These are phyloP conservation scores for Trachelus troglodyta DNA, from an alignment of 2,888 invertebrate species.

Conservation along the genomic window DNA sequence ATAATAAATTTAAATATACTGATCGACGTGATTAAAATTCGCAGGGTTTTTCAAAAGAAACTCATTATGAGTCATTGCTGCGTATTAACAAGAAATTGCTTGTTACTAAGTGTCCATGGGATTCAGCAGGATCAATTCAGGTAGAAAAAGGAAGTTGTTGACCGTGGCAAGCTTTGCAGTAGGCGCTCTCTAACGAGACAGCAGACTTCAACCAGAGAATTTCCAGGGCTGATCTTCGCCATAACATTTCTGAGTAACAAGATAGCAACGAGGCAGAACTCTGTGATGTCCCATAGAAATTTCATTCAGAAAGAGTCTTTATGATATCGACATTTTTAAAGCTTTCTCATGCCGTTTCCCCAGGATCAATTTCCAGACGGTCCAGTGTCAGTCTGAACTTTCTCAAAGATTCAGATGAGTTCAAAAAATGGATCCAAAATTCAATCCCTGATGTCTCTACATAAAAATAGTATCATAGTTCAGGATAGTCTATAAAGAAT, in stretches of 20 bases:
- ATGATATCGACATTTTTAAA: neutral
- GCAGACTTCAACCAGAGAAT: neutral
- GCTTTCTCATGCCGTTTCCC: neutral
- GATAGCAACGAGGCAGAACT: neutral
- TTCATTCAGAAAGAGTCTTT: too few relatives aligned
- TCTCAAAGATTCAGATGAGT: neutral
- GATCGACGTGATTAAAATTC: too few relatives aligned
- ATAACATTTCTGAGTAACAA: neutral
- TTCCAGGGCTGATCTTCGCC: constrained; percentile 12
- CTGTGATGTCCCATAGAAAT: too few relatives aligned
- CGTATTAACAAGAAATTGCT: neutral
- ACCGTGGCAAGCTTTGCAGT: constrained; percentile 6
- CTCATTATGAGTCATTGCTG: neutral
- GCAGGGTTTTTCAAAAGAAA: neutral
- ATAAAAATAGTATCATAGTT: neutral
- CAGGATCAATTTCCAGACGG: too few relatives aligned
- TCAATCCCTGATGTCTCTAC: neutral
- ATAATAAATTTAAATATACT: neutral
- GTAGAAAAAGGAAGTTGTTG: constrained; percentile 11
- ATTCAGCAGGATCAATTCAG: constrained; percentile 1
- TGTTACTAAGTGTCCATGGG: neutral
- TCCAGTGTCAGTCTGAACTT: neutral
- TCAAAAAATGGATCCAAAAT: neutral
- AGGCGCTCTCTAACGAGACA: constrained; percentile 8
- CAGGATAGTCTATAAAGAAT: neutral